Base-by-base conservation (phyloP, 1,140 invertebrate genomes). In the Drosophila bocki region DNA sequence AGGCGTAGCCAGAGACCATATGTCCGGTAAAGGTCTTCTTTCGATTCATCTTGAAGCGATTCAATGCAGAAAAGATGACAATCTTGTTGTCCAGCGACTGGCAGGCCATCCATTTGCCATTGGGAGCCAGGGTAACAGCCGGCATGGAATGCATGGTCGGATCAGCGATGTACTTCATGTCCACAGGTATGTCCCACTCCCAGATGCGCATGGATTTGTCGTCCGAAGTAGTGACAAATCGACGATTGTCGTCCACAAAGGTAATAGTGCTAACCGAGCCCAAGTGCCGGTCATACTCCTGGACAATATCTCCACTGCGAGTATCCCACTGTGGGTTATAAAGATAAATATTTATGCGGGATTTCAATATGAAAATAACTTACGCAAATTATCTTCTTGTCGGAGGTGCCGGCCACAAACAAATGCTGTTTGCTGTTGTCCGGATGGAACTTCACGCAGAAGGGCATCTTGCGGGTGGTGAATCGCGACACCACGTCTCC, bases 111-210 rank as follows among this genome's bases (percentile, higher is more conserved):
- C 99, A 99, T 94, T 99, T 99, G 87, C 98, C 97, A 94, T 99
- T 99, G 3, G 98, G 98, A 1, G 98, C 97, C 15, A 96, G 94
- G 0, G 98, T 98, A 1, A 99, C 98, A 2, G 98, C 96, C 1
- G 99, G 99, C 96, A 99, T 99, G 7, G 98, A 99, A 94, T 99
- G 99, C 98, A 99, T 99, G 3, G 97, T 96, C 3, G 99, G 99
- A 94, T 99, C 99, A n/a, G 99, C 99, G 84, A 99, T 99, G 92
- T 99, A 99, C 93, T 99, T 99, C 96, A 99, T 99, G 93, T 99
- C 99, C 4, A 99, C 99, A 1, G 99, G 99, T 92, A 99, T 99
- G 93, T 99, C 98, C 99, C 99, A 99, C 95, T 99, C 99, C 99
- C 99, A 99, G 59, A 99, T 99, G 57, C 99, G 94, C 71, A 99